Evolutionary conservation across 2,113 vertebrate species (phyloP).

Genomic region (Ptyas mucosa): DNA sequence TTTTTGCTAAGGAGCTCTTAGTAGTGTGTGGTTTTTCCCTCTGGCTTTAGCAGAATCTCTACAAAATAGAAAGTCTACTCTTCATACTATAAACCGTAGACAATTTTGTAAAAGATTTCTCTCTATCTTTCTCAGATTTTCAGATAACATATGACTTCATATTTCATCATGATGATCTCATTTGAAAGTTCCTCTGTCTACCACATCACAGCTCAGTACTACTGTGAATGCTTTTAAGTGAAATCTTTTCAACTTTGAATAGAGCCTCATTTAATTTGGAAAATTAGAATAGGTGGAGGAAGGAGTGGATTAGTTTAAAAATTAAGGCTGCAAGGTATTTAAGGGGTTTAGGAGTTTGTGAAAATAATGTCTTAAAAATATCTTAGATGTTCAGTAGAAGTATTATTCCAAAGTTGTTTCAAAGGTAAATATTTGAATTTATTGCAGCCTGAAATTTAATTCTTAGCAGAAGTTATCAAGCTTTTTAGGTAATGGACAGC

Average conservation of each 20-base stretch:
- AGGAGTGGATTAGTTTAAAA: not conserved
- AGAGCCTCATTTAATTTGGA: not conserved
- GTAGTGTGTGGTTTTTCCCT: conserved; percentile 22
- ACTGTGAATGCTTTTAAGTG: not conserved
- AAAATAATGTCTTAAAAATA: not conserved
- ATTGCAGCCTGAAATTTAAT: not conserved
- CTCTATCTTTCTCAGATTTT: not conserved
- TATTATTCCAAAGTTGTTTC: not conserved
- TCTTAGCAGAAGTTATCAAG: not conserved
- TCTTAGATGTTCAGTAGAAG: not conserved
- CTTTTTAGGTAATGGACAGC: not conserved
- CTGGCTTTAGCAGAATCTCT: not conserved
- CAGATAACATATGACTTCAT: not conserved
- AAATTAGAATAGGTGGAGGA: not conserved
- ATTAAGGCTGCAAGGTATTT: not conserved
- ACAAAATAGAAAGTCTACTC: not conserved
- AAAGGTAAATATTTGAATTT: not conserved
- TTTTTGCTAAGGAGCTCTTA: not conserved
- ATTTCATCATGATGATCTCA: not conserved
- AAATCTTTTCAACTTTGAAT: not conserved
- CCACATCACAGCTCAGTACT: not conserved
- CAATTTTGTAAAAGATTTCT: not conserved
- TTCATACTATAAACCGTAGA: not conserved
- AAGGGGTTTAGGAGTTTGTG: not conserved
- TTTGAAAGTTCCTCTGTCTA: not conserved